Base-by-base conservation (phyloP, 1,140 invertebrate species). In the Scylla paramamosain region DNA sequence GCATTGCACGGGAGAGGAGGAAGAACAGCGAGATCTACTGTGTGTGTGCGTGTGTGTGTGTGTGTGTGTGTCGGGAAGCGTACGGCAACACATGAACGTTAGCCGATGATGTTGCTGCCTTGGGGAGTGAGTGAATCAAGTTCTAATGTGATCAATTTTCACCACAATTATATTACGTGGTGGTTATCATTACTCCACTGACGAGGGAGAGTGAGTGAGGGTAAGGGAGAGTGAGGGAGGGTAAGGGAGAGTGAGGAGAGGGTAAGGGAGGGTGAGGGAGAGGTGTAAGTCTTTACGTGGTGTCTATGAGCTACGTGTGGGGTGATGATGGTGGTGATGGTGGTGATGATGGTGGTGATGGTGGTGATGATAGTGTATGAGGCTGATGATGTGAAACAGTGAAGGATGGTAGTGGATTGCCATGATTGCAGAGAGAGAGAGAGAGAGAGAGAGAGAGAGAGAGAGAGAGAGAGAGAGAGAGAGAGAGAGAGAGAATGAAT, bases 111-210 rank as follows among this genome's bases (percentile, higher is more conserved):
- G 93, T 94, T 94, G 93, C 93, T 88, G 91, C 93, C 93, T 94
- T 32, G 25, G 86, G 8, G 89, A 29, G 86, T 29, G 48, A 92
- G 83, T 92, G 90, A 95, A 95, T 87, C 90, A 67, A 92, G 45
- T 77, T 87, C 83, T 95, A 95, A 95, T 92, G 90, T 92, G 48
- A 95, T 95, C 94, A 95, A 92, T 95, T 92, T 83, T 91, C 90
- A n/a, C 94, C 94, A 87, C 90, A 95, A 95, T 95, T 95, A 92
- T 95, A 92, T 95, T 95, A 95, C 82, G 52, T 48, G 46, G 46
- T 84, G 91, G 83, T 95, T 92, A 95, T 87, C 93, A 90, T 94
- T 94, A 94, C 87, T 77, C 16, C 59, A 87, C 52, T 82, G 10
- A 59, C 29, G 31, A 89, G 10, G 67, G 45, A 83, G 77, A 67